Evolutionary conservation across 2,888 invertebrate genomes (phyloP).

Genomic region (Aspidiotus destructor): DNA sequence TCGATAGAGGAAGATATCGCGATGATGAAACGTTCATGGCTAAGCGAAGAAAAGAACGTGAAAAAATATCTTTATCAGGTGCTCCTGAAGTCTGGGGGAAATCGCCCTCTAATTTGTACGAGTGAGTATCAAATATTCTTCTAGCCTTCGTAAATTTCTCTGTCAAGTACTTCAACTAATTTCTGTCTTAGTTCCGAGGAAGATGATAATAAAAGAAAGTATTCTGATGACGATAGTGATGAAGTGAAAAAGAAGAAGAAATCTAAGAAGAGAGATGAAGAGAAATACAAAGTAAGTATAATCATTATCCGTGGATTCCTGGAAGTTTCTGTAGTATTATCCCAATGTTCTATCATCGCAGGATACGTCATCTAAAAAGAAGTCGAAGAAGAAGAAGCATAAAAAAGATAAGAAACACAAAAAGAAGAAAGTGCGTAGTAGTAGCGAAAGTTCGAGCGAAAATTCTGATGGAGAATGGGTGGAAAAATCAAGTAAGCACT

Average conservation of each 20-base stretch:
- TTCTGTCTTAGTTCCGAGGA: background rate
- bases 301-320: background rate
- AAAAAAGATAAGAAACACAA: conserved; percentile 48
- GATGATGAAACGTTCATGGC: conserved; percentile 7
- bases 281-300: background rate
- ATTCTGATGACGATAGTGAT: conserved; percentile 35
- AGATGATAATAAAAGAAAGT: conserved; percentile 31
- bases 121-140: conserved; percentile 46
- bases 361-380: conserved; percentile 44
- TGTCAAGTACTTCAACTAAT: background rate
- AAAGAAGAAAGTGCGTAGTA: conserved; percentile 38
- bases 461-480: conserved; percentile 52
- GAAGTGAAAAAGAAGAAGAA: conserved; percentile 38
- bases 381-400: conserved; percentile 48
- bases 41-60: conserved; percentile 57
- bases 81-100: conserved; percentile 63
- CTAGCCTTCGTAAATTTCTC: background rate
- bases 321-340: background rate
- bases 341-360: background rate
- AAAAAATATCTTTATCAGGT: conserved; percentile 61
- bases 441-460: conserved; percentile 37
- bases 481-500: conserved; percentile 51
- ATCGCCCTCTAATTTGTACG: conserved; percentile 55
- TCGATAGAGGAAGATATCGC: background rate
- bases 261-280: conserved; percentile 43